Percentiles rank a stretch among this genome's conserved stretches.
These are phyloP conservation scores for Cyclargus thomasi DNA, from an alignment of 1,140 invertebrate species.

Conservation along the genomic window DNA sequence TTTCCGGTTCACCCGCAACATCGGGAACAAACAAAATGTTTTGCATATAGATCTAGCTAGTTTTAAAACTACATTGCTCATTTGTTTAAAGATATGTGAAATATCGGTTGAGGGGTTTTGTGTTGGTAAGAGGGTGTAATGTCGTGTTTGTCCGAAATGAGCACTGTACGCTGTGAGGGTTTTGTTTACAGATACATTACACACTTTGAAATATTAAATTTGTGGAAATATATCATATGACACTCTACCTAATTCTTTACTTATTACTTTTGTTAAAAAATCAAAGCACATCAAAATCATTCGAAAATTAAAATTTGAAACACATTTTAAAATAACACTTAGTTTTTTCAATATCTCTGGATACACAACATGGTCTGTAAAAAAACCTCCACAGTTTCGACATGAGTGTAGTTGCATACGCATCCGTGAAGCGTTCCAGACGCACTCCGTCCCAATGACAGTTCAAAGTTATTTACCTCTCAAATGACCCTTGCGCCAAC, in stretches of 20 bases:
- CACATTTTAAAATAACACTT: no score
- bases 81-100: constrained; percentile 13
- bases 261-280: no score
- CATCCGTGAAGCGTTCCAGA: constrained; percentile 2
- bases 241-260: no score
- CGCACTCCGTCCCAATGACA: neutral
- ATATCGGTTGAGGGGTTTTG: constrained; percentile 12
- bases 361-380: neutral
- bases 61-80: constrained; percentile 25
- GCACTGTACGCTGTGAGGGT: constrained; percentile 24
- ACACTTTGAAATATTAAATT: neutral
- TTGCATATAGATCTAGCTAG: constrained; percentile 8
- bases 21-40: neutral
- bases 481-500: no score
- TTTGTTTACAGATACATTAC: neutral
- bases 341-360: neutral
- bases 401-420: neutral
- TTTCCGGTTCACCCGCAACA: neutral
- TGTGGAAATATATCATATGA: no score
- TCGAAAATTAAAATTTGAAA: no score
- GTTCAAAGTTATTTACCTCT: no score
- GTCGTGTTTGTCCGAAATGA: constrained; percentile 24
- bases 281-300: no score
- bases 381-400: neutral
- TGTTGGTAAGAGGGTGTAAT: neutral